Evolutionary conservation across 2,888 invertebrate species (phyloP), one percentile per base, ranked within the genome.

Genomic region (Hermaeophaga mercurialis): DNA sequence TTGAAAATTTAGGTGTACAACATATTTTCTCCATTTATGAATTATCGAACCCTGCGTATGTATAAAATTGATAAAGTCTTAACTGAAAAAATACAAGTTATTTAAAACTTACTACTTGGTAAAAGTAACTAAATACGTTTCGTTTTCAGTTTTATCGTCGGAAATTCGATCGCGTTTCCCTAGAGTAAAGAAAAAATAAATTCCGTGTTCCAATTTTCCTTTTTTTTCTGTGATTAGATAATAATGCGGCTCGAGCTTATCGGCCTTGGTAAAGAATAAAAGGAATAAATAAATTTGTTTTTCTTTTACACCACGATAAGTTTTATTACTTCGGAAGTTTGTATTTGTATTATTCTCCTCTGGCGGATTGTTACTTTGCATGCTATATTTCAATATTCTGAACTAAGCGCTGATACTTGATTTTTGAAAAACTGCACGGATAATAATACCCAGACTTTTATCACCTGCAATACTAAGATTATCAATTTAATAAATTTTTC

Each of bases 301-400:
- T 48, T 36, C 36, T 43, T 34, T 50, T 43, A 19, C 45, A 36
- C 34, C 15, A 18, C 31, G 44, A 45, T 45, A 45, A 53, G 43
- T 48, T 48, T 41, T 31, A 41, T 54, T 47, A 33, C 47, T 54
- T 54, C 22, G 24, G 41, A 18, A 43, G 34, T 19, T 47, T 47
- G 46, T 54, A 39, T 39, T 49, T 22, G 48, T 44, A 49, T 36
- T 48, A 49, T 38, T 36, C 44, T 43, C 43, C 44, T 43, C 43
- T 28, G 33, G 34, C 36, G 49, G 45, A 45, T 49, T 49, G 38
- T 56, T 49, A 36, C 38, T 56, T 49, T 56, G 49, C 49, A 56
- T 56, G 45, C 34, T 47, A 26, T 28, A 47, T 43, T 41, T 38
- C 24, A 54, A 46, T 47, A 28, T 33, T 38, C 28, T 8, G 5